Evolutionary conservation across 2,113 vertebrate genomes (phyloP).

Genomic region (Nothobranchius kuhntae): DNA sequence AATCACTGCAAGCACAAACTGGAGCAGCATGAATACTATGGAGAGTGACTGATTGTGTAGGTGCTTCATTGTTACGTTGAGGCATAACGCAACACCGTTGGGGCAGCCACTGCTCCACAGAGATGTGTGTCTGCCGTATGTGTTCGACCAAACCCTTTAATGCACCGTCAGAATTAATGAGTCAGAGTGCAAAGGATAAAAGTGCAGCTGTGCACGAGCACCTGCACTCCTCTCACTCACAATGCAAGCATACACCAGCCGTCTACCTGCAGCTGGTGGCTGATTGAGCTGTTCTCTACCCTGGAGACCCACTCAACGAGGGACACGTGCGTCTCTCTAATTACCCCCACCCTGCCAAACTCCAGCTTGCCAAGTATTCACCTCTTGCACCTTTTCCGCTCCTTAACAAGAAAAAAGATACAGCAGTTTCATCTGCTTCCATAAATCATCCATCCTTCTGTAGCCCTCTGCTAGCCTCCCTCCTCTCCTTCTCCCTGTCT

Average conservation of each 20-base stretch:
- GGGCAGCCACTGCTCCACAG: constrained; percentile 24
- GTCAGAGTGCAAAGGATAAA: constrained; percentile 61
- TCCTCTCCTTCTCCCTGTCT: constrained; percentile 33
- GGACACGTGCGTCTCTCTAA: constrained; percentile 73
- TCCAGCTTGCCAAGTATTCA: constrained; percentile 62
- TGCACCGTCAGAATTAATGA: constrained; percentile 69
- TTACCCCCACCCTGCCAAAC: constrained; percentile 66
- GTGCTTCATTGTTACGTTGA: constrained; percentile 3
- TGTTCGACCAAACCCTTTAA: constrained; percentile 56
- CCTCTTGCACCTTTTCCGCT: constrained; percentile 29
- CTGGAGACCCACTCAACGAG: constrained; percentile 66
- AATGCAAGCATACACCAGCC: constrained; percentile 21
- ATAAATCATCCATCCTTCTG: constrained; percentile 27
- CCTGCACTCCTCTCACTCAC: constrained; percentile 52
- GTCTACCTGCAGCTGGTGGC: constrained; percentile 75
- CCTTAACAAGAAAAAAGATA: constrained; percentile 48
- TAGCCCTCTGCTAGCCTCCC: background rate
- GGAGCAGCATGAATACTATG: background rate
- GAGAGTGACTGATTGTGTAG: background rate
- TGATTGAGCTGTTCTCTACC: constrained; percentile 73
- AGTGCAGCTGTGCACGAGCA: constrained; percentile 73
- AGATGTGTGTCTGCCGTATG: constrained; percentile 31
- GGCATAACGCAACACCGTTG: constrained; percentile 21
- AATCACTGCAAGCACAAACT: background rate
- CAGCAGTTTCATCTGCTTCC: constrained; percentile 50